A percentile compares a stretch with the other conserved stretches of the same genome.
Evolutionary conservation across 1,140 invertebrate genomes (phyloP).

Genomic region (Diabrotica virgifera): DNA sequence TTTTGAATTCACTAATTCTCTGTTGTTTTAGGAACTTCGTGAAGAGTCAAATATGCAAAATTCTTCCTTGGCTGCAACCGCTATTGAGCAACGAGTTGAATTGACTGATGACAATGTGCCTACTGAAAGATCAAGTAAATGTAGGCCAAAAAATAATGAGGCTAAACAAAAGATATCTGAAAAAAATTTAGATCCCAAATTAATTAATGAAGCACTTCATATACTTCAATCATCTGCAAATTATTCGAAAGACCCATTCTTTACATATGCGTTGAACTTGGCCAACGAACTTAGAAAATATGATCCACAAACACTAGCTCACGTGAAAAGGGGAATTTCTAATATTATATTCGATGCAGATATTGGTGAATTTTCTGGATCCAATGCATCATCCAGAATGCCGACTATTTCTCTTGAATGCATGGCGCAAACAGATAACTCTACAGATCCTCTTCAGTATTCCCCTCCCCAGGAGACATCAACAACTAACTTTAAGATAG

Average conservation of each 20-base stretch:
- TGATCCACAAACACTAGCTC: not conserved
- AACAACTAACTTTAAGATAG: too few relatives aligned
- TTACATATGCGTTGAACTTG: slow-evolving; percentile 10
- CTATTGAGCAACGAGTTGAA: too few relatives aligned
- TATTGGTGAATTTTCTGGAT: slow-evolving; percentile 6
- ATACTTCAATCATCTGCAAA: slow-evolving; percentile 5
- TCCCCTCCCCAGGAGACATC: too few relatives aligned
- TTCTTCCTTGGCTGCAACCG: too few relatives aligned
- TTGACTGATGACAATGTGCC: too few relatives aligned
- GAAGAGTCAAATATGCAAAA: too few relatives aligned
- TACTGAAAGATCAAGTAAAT: too few relatives aligned
- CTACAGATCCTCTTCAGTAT: too few relatives aligned
- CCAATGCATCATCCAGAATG: not conserved
- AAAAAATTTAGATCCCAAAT: not conserved
- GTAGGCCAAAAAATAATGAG: not conserved
- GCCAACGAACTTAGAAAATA: slow-evolving; percentile 12
- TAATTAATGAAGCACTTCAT: not conserved
- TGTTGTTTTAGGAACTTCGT: too few relatives aligned
- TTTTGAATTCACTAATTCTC: too few relatives aligned
- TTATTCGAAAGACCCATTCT: slow-evolving; percentile 7
- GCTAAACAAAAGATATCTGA: not conserved
- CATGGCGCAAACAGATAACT: too few relatives aligned
- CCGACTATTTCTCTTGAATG: too few relatives aligned
- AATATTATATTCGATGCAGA: slow-evolving; percentile 17
- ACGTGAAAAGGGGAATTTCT: slow-evolving; percentile 3